Evolutionary conservation across 2,888 invertebrate species (phyloP), one percentile per base, ranked within the genome.

Genomic region (Cantharis nigra): DNA sequence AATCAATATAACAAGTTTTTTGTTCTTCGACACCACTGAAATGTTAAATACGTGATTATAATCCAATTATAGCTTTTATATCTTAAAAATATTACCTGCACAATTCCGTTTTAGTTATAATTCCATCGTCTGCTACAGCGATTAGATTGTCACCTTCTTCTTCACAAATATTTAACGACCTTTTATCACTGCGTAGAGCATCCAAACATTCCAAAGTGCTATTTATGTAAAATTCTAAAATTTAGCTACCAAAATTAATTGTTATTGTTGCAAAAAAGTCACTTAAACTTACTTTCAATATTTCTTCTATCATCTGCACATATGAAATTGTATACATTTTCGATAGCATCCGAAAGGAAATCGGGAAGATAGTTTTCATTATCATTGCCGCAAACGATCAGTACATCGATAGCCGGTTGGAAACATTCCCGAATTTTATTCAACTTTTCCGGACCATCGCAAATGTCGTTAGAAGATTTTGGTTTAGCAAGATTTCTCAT

Each of bases 351-450:
- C 9, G 72, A 73, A 9, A 76, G 5, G 33, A 76, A 76, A 9
- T 70, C 26, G 7, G 76, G 70, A 9, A 73, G 9, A 69, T 76
- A 76, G 65, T 76, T 70, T 73, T 76, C 76, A 9, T 70, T 23
- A 10, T 28, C 20, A 3, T 33, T 64, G 7, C 65, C 62, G 14
- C 76, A 76, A 10, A 30, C 70, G 73, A 72, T 62, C 16, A 14
- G 14, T 16, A n/a, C 69, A 10, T 63, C 62, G 13, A 76, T 16
- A 4, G 72, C 9, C 11, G 67, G 63, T 11, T n/a, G 3, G 23
- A 76, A 72, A 28, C 76, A 76, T 18, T 69, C 33, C 5, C 63
- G 72, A 5, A 72, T 13, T 9, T 30, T 62, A 7, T 23, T 0
- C 14, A 63, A 18, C 14, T 72, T 71, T 18, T 20, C 16, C 0